Evolutionary conservation across 2,888 invertebrate genomes (phyloP), one percentile per base, ranked within the genome.

Genomic region (Lacanobia wlatinum): DNA sequence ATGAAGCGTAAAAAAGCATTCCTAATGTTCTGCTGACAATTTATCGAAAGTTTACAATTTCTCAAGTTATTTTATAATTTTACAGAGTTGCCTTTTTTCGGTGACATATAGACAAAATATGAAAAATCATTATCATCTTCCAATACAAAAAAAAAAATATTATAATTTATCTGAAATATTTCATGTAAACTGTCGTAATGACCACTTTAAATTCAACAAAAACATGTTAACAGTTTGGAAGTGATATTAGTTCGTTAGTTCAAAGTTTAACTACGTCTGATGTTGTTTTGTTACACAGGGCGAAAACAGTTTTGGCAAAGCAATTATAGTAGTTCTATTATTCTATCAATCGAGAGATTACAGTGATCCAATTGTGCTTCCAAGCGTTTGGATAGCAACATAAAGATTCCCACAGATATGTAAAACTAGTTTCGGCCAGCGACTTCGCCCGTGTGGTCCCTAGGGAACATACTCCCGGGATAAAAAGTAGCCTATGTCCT

Each of bases 341-440:
- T 14, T 38, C 28, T 21, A 76, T 76, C 70, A 65, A 76, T 76
- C 55, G n/a, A 16, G 34, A 23, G 56, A 28, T 50, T 76, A 23
- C 18, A 23, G 21, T 43, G 53, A 34, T 55, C 55, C 34, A 67
- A 52, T 60, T 72, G 21, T 28, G 12, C 14, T 43, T 59, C 34
- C 48, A 52, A 58, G 48, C 12, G 46, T 43, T 21, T 5, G 9
- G 50, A 23, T 28, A 38, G 23, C 18, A 52, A 21, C 40, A 28
- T 48, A 8, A 55, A 55, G 14, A 6, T 5, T 34, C 34, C 34
- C 34, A 4, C 28, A 28, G 28, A 28, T 4, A 28, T 2, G 28
- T 28, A 3, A 28, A 3, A 53, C n/a, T n/a, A n/a, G n/a, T n/a
- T n/a, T n/a, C n/a, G n/a, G n/a, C n/a, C n/a, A n/a, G n/a, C n/a